Conservation (phyloP, 2,113 vertebrate genomes). For the Polypterus bichir region DNA sequence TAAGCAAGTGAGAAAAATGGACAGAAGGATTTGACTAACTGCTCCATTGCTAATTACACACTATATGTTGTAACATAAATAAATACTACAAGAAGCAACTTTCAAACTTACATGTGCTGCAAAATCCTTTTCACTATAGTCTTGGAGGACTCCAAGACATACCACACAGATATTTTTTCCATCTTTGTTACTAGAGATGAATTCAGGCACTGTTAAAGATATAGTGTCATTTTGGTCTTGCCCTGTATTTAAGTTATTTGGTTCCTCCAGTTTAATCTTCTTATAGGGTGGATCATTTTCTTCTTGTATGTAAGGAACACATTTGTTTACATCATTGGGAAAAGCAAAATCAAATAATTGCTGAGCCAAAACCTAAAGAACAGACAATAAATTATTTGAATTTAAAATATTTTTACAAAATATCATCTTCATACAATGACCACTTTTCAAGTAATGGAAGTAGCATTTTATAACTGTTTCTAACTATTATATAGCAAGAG, state of each 20-base stretch:
- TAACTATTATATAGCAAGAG: no score
- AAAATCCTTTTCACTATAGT: constrained; percentile 57
- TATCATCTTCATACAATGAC: no score
- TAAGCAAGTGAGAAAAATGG: no score
- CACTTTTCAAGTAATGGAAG: no score
- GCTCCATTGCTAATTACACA: no score
- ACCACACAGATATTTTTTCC: constrained; percentile 51
- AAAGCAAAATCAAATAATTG: constrained; percentile 58
- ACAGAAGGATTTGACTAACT: no score
- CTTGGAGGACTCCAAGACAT: constrained; percentile 82
- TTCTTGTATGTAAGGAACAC: constrained; percentile 21
- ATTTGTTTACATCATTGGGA: constrained; percentile 21
- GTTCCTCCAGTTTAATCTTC: constrained; percentile 49
- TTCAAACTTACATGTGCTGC: constrained; percentile 56
- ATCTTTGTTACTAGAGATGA: neutral
- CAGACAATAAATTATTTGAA: constrained; percentile 11
- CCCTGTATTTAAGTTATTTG: neutral
- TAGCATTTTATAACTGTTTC: no score
- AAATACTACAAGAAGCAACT: neutral
- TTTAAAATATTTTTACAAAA: neutral
- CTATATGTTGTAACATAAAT: neutral
- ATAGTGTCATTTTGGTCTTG: neutral
- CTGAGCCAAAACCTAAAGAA: constrained; percentile 52
- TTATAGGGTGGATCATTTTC: constrained; percentile 59
- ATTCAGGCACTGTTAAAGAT: neutral